Percentiles rank a stretch among this genome's conserved stretches.
Evolutionary conservation across 1,140 invertebrate species (phyloP).

Genomic region (Rhopalosiphum padi): DNA sequence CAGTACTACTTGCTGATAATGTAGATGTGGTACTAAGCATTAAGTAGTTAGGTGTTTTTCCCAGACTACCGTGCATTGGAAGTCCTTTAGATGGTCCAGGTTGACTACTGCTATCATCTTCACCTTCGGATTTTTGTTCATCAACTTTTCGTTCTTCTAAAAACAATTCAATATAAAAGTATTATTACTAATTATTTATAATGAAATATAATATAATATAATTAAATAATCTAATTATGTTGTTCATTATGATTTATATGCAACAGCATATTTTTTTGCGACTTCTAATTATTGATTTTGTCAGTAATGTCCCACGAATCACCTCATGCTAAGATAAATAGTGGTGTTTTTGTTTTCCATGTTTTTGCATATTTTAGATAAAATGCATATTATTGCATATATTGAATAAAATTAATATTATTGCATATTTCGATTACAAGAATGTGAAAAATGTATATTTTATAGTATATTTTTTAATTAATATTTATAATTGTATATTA

Average conservation of each 20-base stretch:
- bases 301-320: too few species aligned
- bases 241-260: background rate
- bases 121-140: constrained; percentile 85
- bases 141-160: constrained; percentile 60
- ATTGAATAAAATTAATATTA: too few species aligned
- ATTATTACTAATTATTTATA: background rate
- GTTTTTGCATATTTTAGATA: too few species aligned
- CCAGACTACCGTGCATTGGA: constrained; percentile 71
- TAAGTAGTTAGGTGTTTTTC: constrained; percentile 89
- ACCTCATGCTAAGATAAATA: too few species aligned
- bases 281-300: too few species aligned
- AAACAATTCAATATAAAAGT: background rate
- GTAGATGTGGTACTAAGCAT: constrained; percentile 92
- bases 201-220: background rate
- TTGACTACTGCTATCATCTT: constrained; percentile 73
- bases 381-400: too few species aligned
- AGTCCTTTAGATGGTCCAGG: constrained; percentile 67
- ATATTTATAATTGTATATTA: too few species aligned
- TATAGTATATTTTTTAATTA: too few species aligned
- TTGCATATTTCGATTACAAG: too few species aligned
- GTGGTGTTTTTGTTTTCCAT: too few species aligned
- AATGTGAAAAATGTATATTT: too few species aligned
- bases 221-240: background rate
- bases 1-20: constrained; percentile 90
- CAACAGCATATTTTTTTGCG: too few species aligned